A percentile compares a stretch with the other conserved stretches of the same genome.
Evolutionary conservation across 1,140 invertebrate genomes (phyloP).

Genomic region (Paramacrobiotus metropolitanus): DNA sequence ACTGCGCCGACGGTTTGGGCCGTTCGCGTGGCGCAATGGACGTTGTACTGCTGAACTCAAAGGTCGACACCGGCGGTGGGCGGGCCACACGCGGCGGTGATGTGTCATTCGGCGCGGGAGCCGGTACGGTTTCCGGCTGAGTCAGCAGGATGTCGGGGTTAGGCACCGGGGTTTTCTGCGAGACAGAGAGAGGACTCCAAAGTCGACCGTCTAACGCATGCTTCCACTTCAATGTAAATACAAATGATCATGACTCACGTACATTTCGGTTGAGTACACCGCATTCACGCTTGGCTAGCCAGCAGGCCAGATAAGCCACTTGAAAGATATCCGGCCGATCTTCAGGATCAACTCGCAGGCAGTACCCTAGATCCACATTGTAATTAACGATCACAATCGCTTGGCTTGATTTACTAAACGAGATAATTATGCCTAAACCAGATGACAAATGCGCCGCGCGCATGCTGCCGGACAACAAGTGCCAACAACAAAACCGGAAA

Average conservation of each 20-base stretch:
- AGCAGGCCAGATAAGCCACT: slow-evolving; percentile 53
- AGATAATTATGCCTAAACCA: too few species aligned
- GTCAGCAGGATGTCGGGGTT: not conserved
- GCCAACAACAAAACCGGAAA: too few species aligned
- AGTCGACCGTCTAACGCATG: too few species aligned
- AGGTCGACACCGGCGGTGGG: not conserved
- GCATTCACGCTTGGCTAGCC: slow-evolving; percentile 42
- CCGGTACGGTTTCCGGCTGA: not conserved
- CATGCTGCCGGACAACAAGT: too few species aligned
- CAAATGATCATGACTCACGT: slow-evolving; percentile 20
- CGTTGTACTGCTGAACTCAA: not conserved
- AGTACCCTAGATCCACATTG: too few species aligned
- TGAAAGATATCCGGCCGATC: slow-evolving; percentile 67
- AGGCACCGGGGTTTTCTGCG: not conserved
- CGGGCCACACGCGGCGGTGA: not conserved
- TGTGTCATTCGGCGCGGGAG: not conserved
- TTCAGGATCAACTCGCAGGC: slow-evolving; percentile 57
- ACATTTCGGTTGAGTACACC: slow-evolving; percentile 61
- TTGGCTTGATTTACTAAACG: too few species aligned
- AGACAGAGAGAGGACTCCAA: not conserved
- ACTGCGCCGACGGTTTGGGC: not conserved
- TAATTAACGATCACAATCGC: too few species aligned
- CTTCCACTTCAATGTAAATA: too few species aligned
- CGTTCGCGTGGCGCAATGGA: slow-evolving; percentile 1
- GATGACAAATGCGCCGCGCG: too few species aligned